These are phyloP conservation scores for Oscheius myriophilus DNA, from an alignment of 2,888 invertebrate species.

Conservation along the genomic window DNA sequence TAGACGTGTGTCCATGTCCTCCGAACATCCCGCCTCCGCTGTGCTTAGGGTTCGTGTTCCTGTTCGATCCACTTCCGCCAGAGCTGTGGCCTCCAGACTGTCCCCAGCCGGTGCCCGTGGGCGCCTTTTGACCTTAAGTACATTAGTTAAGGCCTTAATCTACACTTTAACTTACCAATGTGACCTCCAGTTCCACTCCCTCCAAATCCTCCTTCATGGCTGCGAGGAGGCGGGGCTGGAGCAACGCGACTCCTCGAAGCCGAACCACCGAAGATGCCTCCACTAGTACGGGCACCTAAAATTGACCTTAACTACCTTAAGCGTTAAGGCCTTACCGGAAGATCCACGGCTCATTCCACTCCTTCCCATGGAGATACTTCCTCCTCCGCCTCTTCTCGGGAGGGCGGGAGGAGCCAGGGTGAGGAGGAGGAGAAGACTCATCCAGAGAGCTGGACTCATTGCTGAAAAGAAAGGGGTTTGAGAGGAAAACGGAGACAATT, in stretches of 20 bases:
- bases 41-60: neutral
- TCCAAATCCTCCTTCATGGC: too few species aligned
- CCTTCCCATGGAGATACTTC: conserved; percentile 6
- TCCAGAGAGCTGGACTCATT: conserved; percentile 16
- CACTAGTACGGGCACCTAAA: conserved; percentile 13
- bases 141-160: too few species aligned
- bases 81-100: neutral
- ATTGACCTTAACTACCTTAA: neutral
- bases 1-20: neutral
- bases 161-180: too few species aligned
- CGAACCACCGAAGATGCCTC: too few species aligned
- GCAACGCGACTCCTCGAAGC: too few species aligned
- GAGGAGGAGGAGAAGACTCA: conserved; percentile 17
- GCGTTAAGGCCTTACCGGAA: conserved; percentile 4
- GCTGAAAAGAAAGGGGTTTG: neutral
- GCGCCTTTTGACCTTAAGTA: too few species aligned
- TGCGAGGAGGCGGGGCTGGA: too few species aligned
- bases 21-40: conserved; percentile 4
- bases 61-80: neutral
- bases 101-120: too few species aligned
- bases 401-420: conserved; percentile 13
- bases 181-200: too few species aligned
- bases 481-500: neutral
- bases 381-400: conserved; percentile 11
- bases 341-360: conserved; percentile 4